Evolutionary conservation across 2,888 invertebrate species (phyloP), one percentile per base, ranked within the genome.

Genomic region (Drosophila infuscata): DNA sequence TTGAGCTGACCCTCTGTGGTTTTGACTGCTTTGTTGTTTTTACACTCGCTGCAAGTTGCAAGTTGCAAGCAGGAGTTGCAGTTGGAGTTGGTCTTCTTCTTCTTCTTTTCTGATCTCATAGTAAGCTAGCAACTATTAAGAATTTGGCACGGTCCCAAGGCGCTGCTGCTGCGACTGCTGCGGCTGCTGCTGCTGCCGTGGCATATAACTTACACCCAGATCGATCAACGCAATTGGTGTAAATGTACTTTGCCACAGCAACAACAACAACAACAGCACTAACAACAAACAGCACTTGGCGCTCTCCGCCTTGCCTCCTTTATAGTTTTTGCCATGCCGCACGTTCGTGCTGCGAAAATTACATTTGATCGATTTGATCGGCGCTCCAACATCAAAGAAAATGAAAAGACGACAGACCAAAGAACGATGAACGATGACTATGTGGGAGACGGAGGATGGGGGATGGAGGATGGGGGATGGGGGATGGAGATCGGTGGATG

Each of bases 341-440:
- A 91, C 83, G 86, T 85, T 89, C 90, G 88, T 86, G 87, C 88
- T 90, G 91, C 89, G 87, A 85, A 92, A 92, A 91, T 91, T 91
- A 88, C 88, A 91, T 91, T 92, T 93, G 92, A 92, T 93, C 93
- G 92, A 92, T 92, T 92, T 92, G 93, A 92, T 93, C 93, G 93
- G 91, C 93, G 92, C 92, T 91, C 74, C 74, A 79, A 91, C 92
- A 93, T 92, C 92, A 92, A 92, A 92, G 91, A 82, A 86, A 90
- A 73, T 76, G 76, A 85, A 92, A 88, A 88, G 78, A 88, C 82
- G 64, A 79, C 38, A 30, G 30, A 41, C 84, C 76, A 70, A 74
- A 53, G 69, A 89, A 79, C 66, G 73, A 71, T 66, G 79, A 60
- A 15, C 86, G 79, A 70, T 65, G 69, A 59, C 49, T 76, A 78